phyloP scores from a whole-genome alignment of 2,113 vertebrate genomes.

The Cebus imitator region DNA sequence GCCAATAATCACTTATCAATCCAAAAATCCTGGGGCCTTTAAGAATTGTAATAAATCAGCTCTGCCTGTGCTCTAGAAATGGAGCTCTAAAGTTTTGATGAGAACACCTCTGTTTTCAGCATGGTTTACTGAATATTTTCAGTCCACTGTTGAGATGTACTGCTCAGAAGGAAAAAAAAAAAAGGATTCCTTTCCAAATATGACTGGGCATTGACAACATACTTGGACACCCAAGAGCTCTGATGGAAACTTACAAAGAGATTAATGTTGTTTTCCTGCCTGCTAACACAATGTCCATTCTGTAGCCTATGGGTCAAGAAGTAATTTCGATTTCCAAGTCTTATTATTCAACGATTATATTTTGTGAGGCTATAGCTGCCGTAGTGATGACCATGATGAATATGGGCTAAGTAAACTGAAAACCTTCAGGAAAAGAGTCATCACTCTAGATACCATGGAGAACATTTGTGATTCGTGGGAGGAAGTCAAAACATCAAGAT shows the following conservation, averaged over 20 bases:
- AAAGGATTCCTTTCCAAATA: not conserved
- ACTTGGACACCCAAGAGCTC: not conserved
- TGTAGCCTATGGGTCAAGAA: not conserved
- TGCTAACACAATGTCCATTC: not conserved
- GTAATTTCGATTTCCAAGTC: not conserved
- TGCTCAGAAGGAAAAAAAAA: not conserved
- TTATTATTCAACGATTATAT: not conserved
- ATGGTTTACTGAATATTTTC: not conserved
- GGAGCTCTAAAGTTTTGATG: not conserved
- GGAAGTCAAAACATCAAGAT: not conserved
- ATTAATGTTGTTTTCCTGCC: not conserved
- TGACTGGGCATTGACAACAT: not conserved
- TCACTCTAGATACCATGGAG: not conserved
- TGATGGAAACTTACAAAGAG: not conserved
- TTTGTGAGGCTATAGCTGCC: not conserved
- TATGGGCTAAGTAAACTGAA: not conserved
- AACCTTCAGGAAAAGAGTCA: not conserved
- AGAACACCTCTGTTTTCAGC: not conserved
- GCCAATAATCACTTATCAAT: not conserved
- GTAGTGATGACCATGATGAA: not conserved
- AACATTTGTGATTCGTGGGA: not conserved
- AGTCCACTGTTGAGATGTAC: not conserved
- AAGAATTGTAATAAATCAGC: not conserved
- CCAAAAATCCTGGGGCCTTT: not conserved
- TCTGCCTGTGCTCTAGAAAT: not conserved